phyloP scores from a whole-genome alignment of 2,888 invertebrate genomes.

The Noctuana brunneofusca region DNA sequence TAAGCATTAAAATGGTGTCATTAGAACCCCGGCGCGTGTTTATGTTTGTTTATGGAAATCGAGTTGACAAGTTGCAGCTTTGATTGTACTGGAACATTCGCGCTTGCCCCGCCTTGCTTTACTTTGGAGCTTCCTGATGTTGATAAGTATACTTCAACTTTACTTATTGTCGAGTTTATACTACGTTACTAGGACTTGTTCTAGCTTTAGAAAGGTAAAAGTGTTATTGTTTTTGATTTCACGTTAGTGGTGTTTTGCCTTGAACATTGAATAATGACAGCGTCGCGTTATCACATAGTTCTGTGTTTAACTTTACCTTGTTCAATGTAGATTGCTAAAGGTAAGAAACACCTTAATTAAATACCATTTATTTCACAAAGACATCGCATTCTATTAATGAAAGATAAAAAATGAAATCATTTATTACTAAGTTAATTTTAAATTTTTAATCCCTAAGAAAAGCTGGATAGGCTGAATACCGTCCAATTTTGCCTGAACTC shows the following conservation, averaged over 20 bases:
- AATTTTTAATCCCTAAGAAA: no score
- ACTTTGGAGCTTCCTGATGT: conserved; percentile 49
- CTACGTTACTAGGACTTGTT: background rate
- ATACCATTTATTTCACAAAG: no score
- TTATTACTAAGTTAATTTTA: no score
- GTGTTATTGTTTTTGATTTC: background rate
- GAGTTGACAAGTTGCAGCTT: conserved; percentile 76
- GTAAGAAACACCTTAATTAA: no score
- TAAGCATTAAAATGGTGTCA: conserved; percentile 69
- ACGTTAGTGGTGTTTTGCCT: no score
- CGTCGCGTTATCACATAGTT: background rate
- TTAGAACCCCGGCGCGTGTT: conserved; percentile 73
- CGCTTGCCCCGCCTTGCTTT: conserved; percentile 58
- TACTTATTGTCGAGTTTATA: background rate
- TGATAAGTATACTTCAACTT: background rate
- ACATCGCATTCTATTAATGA: no score
- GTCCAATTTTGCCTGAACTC: no score
- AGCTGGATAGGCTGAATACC: no score
- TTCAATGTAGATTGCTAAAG: background rate
- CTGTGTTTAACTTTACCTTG: background rate
- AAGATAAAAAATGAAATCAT: no score
- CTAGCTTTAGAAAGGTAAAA: background rate
- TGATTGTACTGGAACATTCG: conserved; percentile 63
- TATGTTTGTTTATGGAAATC: conserved; percentile 80
- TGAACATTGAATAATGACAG: no score